Percentiles rank a stretch among this genome's conserved stretches.
Evolutionary conservation across 2,797 vertebrate species (phyloP).

Genomic region (Setipinna tenuifilis): DNA sequence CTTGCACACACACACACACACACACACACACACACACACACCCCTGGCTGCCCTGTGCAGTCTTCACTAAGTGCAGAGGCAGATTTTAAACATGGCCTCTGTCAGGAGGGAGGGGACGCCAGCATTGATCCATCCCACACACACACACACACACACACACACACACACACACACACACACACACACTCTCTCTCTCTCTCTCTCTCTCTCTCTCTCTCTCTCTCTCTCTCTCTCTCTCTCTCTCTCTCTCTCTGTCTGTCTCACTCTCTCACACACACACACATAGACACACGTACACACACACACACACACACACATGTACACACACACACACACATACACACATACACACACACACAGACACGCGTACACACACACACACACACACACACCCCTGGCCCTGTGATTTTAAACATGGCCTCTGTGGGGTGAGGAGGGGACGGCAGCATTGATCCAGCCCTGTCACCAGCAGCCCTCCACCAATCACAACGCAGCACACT

Average conservation of each 20-base stretch:
- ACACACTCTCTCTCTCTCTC: too few relatives aligned
- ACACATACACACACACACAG: conserved; percentile 28
- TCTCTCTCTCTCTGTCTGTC: neutral
- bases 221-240: conserved; percentile 9
- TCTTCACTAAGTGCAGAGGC: too few relatives aligned
- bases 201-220: too few relatives aligned
- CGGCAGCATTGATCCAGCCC: neutral
- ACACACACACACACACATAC: conserved; percentile 22
- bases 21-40: neutral
- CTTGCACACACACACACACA: neutral
- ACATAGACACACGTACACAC: conserved; percentile 2
- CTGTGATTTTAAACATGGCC: too few relatives aligned
- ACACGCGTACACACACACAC: conserved; percentile 29
- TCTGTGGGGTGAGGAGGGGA: too few relatives aligned
- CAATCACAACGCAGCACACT: conserved; percentile 1
- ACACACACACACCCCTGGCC: conserved; percentile 29
- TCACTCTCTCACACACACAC: conserved; percentile 20
- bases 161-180: conserved; percentile 33
- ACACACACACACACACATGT: conserved; percentile 32
- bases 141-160: conserved; percentile 16
- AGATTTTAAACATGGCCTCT: too few relatives aligned
- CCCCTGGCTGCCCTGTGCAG: too few relatives aligned
- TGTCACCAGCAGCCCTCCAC: neutral
- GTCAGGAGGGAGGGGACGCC: neutral
- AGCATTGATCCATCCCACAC: neutral